Conservation (phyloP, 2,888 invertebrate species). For the Stenolophus ochropezus region DNA sequence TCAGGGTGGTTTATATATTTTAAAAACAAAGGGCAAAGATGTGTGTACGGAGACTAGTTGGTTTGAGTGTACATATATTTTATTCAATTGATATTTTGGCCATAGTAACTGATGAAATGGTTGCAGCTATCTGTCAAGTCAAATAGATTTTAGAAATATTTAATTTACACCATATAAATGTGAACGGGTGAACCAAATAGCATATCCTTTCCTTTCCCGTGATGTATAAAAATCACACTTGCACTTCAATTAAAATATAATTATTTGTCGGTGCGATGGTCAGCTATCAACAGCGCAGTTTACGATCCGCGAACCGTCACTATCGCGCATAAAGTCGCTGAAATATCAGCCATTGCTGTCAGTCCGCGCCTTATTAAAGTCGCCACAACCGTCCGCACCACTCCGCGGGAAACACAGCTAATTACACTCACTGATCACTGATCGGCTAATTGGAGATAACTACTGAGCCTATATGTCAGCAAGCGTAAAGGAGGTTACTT, state of each 20-base stretch:
- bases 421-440: neutral
- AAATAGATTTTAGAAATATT: too few relatives aligned
- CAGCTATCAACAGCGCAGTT: constrained; percentile 5
- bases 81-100: too few relatives aligned
- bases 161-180: neutral
- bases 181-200: neutral
- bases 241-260: constrained; percentile 26
- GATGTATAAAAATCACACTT: constrained; percentile 17
- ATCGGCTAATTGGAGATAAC: neutral
- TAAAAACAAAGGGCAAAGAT: too few relatives aligned
- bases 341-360: constrained; percentile 25
- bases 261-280: neutral
- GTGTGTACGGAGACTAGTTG: too few relatives aligned
- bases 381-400: neutral
- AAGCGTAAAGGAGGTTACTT: neutral
- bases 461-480: neutral
- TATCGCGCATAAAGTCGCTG: constrained; percentile 21
- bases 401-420: neutral
- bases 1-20: too few relatives aligned
- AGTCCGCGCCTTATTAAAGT: neutral
- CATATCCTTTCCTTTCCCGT: neutral
- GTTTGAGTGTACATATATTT: too few relatives aligned
- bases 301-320: neutral
- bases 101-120: too few relatives aligned
- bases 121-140: too few relatives aligned